Conservation (phyloP, 2,797 vertebrate genomes). For the Hydrophis major region DNA sequence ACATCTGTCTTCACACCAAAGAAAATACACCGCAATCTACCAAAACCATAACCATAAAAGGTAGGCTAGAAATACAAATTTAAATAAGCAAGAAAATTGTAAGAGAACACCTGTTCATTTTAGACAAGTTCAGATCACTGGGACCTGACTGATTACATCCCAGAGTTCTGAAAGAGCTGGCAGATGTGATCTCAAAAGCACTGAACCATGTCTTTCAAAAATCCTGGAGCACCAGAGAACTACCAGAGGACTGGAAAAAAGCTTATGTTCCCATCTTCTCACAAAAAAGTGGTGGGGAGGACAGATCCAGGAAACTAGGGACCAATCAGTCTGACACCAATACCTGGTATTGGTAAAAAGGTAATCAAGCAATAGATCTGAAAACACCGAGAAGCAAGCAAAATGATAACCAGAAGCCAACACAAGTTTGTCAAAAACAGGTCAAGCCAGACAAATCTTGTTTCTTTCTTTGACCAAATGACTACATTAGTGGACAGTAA, state of each 20-base stretch:
- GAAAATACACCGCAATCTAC: background rate
- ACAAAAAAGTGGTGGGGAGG: background rate
- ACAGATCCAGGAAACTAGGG: background rate
- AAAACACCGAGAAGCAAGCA: too few species aligned
- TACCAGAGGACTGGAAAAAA: background rate
- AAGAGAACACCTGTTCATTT: background rate
- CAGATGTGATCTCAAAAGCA: background rate
- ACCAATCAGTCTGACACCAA: background rate
- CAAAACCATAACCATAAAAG: background rate
- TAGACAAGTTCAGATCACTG: background rate
- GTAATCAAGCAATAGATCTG: background rate
- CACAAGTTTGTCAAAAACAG: background rate
- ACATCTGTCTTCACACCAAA: background rate
- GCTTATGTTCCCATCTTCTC: background rate
- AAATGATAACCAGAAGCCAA: background rate
- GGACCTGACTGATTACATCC: background rate
- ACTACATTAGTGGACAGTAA: background rate
- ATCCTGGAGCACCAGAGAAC: background rate
- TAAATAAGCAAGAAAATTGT: background rate
- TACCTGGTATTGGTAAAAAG: background rate
- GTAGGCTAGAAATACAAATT: background rate
- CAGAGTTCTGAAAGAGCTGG: background rate
- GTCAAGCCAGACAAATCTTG: background rate
- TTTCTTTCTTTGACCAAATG: background rate
- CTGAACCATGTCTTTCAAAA: background rate